These are phyloP conservation scores for Neodiprion pinetum DNA, from an alignment of 1,140 invertebrate species.

Conservation along the genomic window DNA sequence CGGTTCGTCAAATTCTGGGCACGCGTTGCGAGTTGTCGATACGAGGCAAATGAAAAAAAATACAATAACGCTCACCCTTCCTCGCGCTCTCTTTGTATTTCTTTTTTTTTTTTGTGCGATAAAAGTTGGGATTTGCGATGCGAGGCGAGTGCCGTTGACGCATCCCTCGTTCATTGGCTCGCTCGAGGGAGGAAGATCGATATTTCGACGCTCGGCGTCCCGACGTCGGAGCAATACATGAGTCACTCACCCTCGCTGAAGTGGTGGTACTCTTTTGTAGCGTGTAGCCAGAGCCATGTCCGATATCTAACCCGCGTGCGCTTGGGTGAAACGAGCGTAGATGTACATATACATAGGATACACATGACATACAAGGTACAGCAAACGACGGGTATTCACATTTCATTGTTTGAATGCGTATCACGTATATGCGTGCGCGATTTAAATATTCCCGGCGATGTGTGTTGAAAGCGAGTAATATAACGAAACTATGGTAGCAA, in stretches of 20 bases:
- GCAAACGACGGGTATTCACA: background rate
- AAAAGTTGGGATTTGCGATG: too few relatives aligned
- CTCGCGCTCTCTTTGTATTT: too few relatives aligned
- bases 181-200: slow-evolving; percentile 45
- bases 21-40: too few relatives aligned
- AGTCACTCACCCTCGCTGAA: slow-evolving; percentile 55
- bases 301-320: background rate
- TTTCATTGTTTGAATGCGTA: background rate
- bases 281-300: too few relatives aligned
- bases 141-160: background rate
- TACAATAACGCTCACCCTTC: too few relatives aligned
- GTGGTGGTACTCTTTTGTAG: slow-evolving; percentile 18
- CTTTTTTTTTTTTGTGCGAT: too few relatives aligned
- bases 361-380: background rate
- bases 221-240: slow-evolving; percentile 55
- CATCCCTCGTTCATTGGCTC: slow-evolving; percentile 10
- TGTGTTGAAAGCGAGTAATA: too few relatives aligned
- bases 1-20: too few relatives aligned
- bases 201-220: slow-evolving; percentile 54
- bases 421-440: background rate
- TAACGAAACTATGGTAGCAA: too few relatives aligned
- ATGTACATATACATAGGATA: background rate
- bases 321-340: background rate
- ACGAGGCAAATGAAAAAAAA: too few relatives aligned
- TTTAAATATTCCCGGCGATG: too few relatives aligned